A percentile compares a stretch with the other conserved stretches of the same genome.
These are phyloP conservation scores for Cyphomyrmex costatus DNA, from an alignment of 1,140 invertebrate genomes.

Conservation along the genomic window DNA sequence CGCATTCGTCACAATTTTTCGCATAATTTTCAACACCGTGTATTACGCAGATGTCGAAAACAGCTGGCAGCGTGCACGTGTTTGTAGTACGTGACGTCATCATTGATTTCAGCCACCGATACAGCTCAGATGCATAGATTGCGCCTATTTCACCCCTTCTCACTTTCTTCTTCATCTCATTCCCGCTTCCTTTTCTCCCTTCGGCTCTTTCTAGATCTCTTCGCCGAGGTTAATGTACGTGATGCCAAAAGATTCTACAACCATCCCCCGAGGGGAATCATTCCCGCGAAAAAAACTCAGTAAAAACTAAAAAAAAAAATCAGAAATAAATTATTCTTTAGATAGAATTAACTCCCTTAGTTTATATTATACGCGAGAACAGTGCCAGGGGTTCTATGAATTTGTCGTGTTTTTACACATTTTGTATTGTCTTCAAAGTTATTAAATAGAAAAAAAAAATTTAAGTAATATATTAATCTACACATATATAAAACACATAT, in stretches of 20 bases:
- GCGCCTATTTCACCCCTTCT: slow-evolving; percentile 50
- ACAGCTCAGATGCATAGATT: slow-evolving; percentile 72
- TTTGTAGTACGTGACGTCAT: slow-evolving; percentile 62
- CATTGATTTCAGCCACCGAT: slow-evolving; percentile 52
- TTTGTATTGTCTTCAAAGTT: not conserved
- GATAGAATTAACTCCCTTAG: slow-evolving; percentile 54
- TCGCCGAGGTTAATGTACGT: slow-evolving; percentile 26
- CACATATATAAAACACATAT: not conserved
- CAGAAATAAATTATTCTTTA: slow-evolving; percentile 52
- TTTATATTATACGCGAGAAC: not conserved
- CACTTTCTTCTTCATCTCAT: not conserved
- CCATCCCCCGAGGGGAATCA: slow-evolving; percentile 32
- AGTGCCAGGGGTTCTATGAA: not conserved
- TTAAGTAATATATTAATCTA: not conserved
- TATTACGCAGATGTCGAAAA: slow-evolving; percentile 75
- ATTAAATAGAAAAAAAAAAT: slow-evolving; percentile 5
- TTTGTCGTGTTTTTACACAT: not conserved
- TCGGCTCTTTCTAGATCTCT: slow-evolving; percentile 2
- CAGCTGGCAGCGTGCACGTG: slow-evolving; percentile 68
- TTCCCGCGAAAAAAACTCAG: slow-evolving; percentile 34
- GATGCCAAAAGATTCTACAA: slow-evolving; percentile 31
- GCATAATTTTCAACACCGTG: slow-evolving; percentile 61
- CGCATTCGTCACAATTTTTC: slow-evolving; percentile 53
- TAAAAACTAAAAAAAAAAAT: no score
- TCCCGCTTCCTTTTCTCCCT: not conserved